Base-by-base conservation (phyloP, 2,113 vertebrate genomes). In the Panthera leo region DNA sequence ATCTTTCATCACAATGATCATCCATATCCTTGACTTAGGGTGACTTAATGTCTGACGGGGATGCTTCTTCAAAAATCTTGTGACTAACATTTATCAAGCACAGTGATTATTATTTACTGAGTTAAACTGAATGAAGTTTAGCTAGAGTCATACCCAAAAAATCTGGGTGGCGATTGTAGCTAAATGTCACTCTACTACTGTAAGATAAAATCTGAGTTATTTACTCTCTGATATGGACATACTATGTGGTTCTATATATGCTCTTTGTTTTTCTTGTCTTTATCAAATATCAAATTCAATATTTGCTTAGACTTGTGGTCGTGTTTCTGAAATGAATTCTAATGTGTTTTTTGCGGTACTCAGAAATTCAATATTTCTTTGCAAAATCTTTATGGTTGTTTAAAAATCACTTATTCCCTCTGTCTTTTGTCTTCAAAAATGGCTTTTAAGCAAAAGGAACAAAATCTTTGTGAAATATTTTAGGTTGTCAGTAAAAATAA, bases 311-410 rank as follows among this genome's bases (percentile, higher is more conserved):
- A 58, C 79, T 51, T 45, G 19, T 25, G n/a, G 5, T 45, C 36
- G 19, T 55, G 7, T 92, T 96, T 92, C 71, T 95, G 36, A 96
- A 68, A 16, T 75, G 4, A 29, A 92, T 73, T 95, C 53, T 76
- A 45, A 5, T 78, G 16, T 36, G 55, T 68, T 78, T 93, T 95
- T 55, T 96, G 2, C 39, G 83, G 4, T 15, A 36, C 25, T 84
- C 25, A 68, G 14, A 65, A 80, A 65, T 51, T 42, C 12, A 78
- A 23, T 34, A 14, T 89, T 84, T 86, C 71, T 84, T 79, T 55
- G 15, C 7, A 91, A 96, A 89, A 88, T 75, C 10, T 5, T 68
- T 68, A 63, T n/a, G 3, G 18, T 78, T 73, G 36, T 53, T 45
- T 91, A 91, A 39, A 83, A 31, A 71, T 61, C 19, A 58, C 9